Evolutionary conservation across 2,888 invertebrate genomes (phyloP).

Genomic region (Temnothorax unifasciatus): DNA sequence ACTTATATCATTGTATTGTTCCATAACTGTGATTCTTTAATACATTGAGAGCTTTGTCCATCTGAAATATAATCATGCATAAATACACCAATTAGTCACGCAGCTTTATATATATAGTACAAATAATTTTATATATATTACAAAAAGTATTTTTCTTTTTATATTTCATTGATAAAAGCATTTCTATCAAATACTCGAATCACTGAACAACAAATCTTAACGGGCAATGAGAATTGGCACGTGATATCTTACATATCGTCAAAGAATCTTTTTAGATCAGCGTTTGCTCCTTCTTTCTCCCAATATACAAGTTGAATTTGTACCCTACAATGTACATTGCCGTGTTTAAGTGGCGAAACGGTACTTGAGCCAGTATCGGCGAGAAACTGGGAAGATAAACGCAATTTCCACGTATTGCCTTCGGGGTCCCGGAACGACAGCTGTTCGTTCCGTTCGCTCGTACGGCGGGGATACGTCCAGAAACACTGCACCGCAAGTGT

Average conservation of each 20-base stretch:
- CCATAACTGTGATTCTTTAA: conserved; percentile 82
- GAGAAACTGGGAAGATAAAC: neutral
- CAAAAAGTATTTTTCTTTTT: neutral
- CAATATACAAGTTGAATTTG: neutral
- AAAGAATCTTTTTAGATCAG: neutral
- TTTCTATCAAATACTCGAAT: neutral
- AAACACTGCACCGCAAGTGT: conserved; percentile 74
- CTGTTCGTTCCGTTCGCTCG: conserved; percentile 60
- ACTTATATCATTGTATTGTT: conserved; percentile 78
- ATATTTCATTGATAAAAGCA: neutral
- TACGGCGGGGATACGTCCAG: conserved; percentile 61
- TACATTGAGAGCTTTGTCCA: conserved; percentile 59
- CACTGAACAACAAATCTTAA: neutral
- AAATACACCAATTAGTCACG: neutral
- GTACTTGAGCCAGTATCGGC: neutral
- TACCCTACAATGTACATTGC: neutral
- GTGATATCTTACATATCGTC: neutral
- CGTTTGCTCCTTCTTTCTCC: neutral
- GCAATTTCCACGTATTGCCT: neutral
- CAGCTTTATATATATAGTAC: too few relatives aligned
- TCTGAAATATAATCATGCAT: conserved; percentile 71
- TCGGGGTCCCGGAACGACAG: conserved; percentile 62
- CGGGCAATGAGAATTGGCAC: neutral
- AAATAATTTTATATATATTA: too few relatives aligned
- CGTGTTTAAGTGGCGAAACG: neutral